A percentile compares a stretch with the other conserved stretches of the same genome.
Conservation (phyloP, 2,113 vertebrate genomes). For the Podarcis cretensis region DNA sequence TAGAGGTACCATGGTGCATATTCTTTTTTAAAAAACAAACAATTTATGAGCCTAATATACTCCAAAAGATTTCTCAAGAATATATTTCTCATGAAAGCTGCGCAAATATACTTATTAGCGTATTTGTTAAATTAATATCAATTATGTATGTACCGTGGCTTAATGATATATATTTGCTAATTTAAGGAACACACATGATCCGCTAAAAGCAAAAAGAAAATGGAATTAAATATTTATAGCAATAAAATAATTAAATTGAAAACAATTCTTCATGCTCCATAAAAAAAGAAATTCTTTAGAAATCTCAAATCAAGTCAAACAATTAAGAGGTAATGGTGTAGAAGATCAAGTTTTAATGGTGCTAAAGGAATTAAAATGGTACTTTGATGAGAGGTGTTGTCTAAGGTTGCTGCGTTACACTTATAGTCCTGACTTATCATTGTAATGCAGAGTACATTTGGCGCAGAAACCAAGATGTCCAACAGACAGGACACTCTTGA, state of each 20-base stretch:
- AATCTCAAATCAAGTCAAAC: background rate
- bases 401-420: background rate
- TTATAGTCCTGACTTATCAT: background rate
- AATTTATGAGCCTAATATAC: slow-evolving; percentile 28
- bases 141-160: slow-evolving; percentile 31
- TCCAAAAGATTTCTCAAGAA: slow-evolving; percentile 23
- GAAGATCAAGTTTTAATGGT: background rate
- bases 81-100: slow-evolving; percentile 27
- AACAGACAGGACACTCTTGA: background rate
- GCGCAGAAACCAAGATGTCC: background rate
- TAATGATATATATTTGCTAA: slow-evolving; percentile 44
- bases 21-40: background rate
- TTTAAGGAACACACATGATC: slow-evolving; percentile 44
- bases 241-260: slow-evolving; percentile 59
- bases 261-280: slow-evolving; percentile 23
- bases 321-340: slow-evolving; percentile 23
- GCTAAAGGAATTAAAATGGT: background rate
- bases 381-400: background rate
- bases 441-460: background rate
- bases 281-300: background rate
- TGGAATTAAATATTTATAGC: slow-evolving; percentile 61
- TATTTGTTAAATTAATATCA: slow-evolving; percentile 42
- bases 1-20: background rate
- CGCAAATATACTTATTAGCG: slow-evolving; percentile 35
- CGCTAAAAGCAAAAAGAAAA: slow-evolving; percentile 45